Conservation (phyloP, 2,888 invertebrate species). For the Lasioglossum lativentre region DNA sequence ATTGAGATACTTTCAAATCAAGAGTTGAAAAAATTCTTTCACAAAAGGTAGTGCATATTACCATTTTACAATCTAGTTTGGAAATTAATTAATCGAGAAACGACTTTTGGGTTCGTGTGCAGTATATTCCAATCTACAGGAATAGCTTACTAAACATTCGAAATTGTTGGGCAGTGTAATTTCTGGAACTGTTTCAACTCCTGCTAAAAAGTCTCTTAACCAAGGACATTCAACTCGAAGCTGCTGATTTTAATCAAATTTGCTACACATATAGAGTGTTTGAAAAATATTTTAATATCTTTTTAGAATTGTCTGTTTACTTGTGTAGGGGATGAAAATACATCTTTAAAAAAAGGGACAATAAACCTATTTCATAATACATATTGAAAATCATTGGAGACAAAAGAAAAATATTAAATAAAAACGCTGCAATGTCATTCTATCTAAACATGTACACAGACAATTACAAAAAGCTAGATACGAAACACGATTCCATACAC, state of each 20-base stretch:
- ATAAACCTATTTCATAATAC: neutral
- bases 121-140: neutral
- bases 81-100: neutral
- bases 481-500: neutral
- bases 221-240: neutral
- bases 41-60: neutral
- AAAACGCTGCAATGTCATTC: no score
- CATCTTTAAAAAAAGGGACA: neutral
- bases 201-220: neutral
- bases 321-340: neutral
- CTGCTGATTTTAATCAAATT: neutral
- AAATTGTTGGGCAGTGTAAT: slow-evolving; percentile 1
- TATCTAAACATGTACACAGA: neutral
- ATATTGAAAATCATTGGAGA: neutral
- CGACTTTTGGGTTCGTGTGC: neutral
- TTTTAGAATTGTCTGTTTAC: neutral
- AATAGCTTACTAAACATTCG: neutral
- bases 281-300: neutral
- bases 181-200: neutral
- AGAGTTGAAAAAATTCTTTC: neutral
- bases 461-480: neutral
- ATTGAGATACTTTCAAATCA: neutral
- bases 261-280: neutral
- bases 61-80: neutral
- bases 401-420: neutral